Percentiles rank a stretch among this genome's conserved stretches.
phyloP scores from a whole-genome alignment of 2,888 invertebrate species.

The Cheilosia vernalis region DNA sequence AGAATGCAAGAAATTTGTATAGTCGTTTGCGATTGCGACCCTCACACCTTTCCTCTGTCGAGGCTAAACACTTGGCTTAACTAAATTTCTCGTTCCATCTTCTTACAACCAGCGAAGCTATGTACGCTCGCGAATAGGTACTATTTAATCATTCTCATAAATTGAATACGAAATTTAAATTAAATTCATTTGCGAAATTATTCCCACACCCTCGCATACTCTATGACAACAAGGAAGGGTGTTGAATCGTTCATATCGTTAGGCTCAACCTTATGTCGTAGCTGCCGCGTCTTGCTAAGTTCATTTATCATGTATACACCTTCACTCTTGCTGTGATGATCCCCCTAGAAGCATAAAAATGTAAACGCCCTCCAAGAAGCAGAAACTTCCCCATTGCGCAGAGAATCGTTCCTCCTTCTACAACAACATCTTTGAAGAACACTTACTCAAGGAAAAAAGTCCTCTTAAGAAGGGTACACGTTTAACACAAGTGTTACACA shows the following conservation, averaged over 20 bases:
- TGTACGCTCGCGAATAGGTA: constrained; percentile 25
- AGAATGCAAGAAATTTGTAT: no score
- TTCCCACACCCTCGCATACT: background rate
- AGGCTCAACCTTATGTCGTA: background rate
- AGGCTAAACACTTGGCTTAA: background rate
- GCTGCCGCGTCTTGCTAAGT: constrained; percentile 31
- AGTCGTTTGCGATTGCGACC: no score
- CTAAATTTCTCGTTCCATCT: background rate
- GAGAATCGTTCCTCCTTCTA: constrained; percentile 1
- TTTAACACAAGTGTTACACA: constrained; percentile 43
- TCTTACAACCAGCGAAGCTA: background rate
- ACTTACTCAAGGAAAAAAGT: constrained; percentile 25
- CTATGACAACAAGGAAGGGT: constrained; percentile 16
- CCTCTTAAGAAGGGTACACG: constrained; percentile 3
- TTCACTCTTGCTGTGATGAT: constrained; percentile 14
- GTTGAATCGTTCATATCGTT: constrained; percentile 36
- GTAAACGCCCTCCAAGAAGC: constrained; percentile 26
- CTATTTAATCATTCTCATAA: constrained; percentile 37
- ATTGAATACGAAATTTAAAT: constrained; percentile 54
- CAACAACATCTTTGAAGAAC: constrained; percentile 50
- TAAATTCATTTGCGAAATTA: constrained; percentile 57
- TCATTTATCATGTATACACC: constrained; percentile 18
- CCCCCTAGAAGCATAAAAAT: constrained; percentile 20
- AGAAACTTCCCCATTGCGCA: constrained; percentile 9
- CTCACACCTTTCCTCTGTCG: background rate